Conservation (phyloP, 2,113 vertebrate genomes). For the Bos taurus region DNA sequence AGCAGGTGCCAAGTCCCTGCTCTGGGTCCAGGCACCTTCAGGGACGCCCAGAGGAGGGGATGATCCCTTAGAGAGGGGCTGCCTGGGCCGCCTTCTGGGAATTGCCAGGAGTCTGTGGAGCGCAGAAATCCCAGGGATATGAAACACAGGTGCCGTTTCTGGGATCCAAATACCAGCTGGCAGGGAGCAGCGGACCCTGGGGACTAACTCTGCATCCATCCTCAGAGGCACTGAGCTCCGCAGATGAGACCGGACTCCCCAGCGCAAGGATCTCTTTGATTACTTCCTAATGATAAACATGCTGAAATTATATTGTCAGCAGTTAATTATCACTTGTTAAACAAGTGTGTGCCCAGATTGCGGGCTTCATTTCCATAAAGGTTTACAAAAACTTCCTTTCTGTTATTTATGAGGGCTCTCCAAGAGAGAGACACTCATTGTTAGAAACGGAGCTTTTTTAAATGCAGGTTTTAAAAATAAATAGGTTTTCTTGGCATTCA, state of each 20-base stretch:
- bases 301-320: slow-evolving; percentile 74
- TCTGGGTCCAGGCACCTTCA: not conserved
- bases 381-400: slow-evolving; percentile 41
- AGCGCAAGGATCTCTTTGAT: slow-evolving; percentile 46
- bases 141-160: not conserved
- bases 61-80: no score
- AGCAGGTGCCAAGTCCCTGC: not conserved
- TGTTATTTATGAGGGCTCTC: slow-evolving; percentile 34
- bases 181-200: not conserved
- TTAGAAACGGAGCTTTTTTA: slow-evolving; percentile 38
- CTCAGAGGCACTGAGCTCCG: not conserved
- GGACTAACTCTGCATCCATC: not conserved
- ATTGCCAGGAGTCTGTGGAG: not conserved
- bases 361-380: slow-evolving; percentile 65
- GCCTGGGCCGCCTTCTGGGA: not conserved
- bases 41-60: no score
- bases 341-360: slow-evolving; percentile 34
- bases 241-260: not conserved
- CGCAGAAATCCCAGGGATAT: not conserved
- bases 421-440: not conserved
- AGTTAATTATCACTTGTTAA: slow-evolving; percentile 84
- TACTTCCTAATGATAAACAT: slow-evolving; percentile 71
- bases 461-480: slow-evolving; percentile 61
- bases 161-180: not conserved
- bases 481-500: slow-evolving; percentile 37